These are phyloP conservation scores for Pagrus major DNA, from an alignment of 2,113 vertebrate genomes.

Conservation along the genomic window DNA sequence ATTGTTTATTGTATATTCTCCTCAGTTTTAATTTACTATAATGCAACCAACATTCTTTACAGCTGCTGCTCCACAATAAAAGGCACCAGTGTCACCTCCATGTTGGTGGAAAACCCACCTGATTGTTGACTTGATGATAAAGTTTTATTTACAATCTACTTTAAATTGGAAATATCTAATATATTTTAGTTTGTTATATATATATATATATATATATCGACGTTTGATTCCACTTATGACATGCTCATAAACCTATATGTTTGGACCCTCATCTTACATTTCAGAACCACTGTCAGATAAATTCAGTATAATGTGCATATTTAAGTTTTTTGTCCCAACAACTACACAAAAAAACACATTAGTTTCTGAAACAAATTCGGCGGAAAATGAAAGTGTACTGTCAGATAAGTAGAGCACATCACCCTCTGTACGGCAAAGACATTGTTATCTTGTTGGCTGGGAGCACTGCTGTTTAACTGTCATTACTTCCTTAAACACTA, in stretches of 20 bases:
- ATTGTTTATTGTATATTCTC: not conserved
- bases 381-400: not conserved
- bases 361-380: conserved; percentile 1
- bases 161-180: not conserved
- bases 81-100: not conserved
- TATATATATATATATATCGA: too few species aligned
- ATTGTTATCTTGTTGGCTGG: conserved; percentile 39
- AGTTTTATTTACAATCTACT: not conserved
- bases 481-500: conserved; percentile 47
- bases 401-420: conserved; percentile 19
- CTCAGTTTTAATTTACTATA: not conserved
- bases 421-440: conserved; percentile 17
- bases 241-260: not conserved
- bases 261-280: not conserved
- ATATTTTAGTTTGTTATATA: not conserved
- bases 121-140: not conserved
- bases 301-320: not conserved
- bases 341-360: conserved; percentile 3
- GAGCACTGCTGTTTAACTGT: conserved; percentile 25
- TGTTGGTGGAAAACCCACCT: not conserved
- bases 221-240: not conserved
- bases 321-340: not conserved
- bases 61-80: conserved; percentile 7
- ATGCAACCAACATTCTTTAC: not conserved
- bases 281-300: not conserved